Evolutionary conservation across 1,140 invertebrate species (phyloP), one percentile per base, ranked within the genome.

Genomic region (Lucilia cuprina): DNA sequence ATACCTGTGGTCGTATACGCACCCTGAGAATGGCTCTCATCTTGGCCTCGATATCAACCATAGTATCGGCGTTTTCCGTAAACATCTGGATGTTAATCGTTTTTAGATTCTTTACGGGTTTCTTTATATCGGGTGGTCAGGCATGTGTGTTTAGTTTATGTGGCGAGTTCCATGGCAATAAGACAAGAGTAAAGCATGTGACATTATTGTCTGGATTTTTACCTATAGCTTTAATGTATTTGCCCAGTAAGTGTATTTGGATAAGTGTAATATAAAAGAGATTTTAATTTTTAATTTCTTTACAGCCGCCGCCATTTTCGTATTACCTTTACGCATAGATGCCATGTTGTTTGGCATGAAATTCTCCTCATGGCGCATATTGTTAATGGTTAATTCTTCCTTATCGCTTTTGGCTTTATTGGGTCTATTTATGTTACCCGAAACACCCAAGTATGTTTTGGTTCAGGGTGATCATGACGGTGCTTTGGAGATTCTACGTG

Each of bases 361-460:
- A 87, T 90, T 93, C 84, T 92, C 93, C 84, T 94, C 94, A 0
- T 96, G 95, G 95, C 91, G 95, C 12, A 83, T 95, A 2, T 93
- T 94, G 74, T 87, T 95, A 0, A 91, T 94, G 0, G 83, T 94
- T 1, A 92, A 93, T 17, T 92, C 93, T 0, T 55, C 94, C 0
- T 92, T 94, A 0, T 93, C 93, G 41, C 85, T 95, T 25, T 78
- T 93, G 4, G 92, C 93, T 0, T 86, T 92, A 0, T 19, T 93
- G 0, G 91, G 94, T 80, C 87, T 93, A 0, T 92, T 93, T 8
- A 90, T 92, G 10, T 91, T 95, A 8, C 94, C 94, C 0, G 96
- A 97, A 88, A 96, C 95, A 85, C 96, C 96, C 0, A 96, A 96
- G 87, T 97, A 94, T 88, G 91, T 95, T 13, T 89, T 96, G 7